These are phyloP conservation scores for Casuarius casuarius DNA, from an alignment of 2,113 vertebrate species.

Conservation along the genomic window DNA sequence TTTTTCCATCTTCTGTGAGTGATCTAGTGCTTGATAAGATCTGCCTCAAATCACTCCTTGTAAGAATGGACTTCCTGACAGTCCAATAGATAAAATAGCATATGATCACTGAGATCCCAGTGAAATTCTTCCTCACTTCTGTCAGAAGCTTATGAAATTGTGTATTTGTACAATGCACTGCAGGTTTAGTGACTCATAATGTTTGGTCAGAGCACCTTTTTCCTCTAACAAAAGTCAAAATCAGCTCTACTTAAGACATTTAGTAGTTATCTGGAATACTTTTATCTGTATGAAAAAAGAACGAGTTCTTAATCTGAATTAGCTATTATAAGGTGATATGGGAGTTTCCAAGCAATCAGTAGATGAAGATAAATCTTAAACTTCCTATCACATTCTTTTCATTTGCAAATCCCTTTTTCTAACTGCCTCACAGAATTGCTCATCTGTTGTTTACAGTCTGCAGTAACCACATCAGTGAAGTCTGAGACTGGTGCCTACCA, in stretches of 20 bases:
- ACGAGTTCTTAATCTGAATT: neutral
- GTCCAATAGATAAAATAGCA: accelerated
- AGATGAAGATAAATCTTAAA: neutral
- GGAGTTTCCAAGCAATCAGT: neutral
- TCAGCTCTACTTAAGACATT: neutral
- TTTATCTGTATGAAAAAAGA: neutral
- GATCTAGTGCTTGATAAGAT: no score
- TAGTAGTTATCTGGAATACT: neutral
- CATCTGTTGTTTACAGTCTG: neutral
- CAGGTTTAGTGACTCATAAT: no score
- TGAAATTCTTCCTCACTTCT: no score
- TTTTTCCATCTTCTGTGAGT: neutral
- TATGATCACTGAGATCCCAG: neutral
- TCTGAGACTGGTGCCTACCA: neutral
- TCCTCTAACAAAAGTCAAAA: neutral
- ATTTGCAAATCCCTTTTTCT: neutral
- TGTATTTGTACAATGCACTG: no score
- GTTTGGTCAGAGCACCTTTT: neutral
- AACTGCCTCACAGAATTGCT: neutral
- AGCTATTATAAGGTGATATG: neutral
- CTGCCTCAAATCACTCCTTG: neutral
- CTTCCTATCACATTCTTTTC: neutral
- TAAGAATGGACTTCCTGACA: neutral
- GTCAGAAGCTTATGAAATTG: neutral
- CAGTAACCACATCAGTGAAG: neutral